phyloP scores from a whole-genome alignment of 1,140 invertebrate species.

The Eupeodes corollae region DNA sequence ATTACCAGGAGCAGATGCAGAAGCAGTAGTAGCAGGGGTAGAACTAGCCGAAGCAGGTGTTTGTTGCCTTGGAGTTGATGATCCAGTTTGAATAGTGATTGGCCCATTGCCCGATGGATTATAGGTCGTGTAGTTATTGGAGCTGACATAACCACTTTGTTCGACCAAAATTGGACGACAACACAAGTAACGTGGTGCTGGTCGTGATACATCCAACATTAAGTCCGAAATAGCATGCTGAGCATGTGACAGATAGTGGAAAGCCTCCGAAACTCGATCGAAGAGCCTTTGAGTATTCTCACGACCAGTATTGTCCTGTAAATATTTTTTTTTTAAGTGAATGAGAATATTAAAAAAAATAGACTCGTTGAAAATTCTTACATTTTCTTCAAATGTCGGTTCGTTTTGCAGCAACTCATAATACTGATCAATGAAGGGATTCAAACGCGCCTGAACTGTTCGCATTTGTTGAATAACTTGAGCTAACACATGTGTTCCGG shows the following conservation, averaged over 20 bases:
- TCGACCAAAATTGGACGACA: conserved; percentile 64
- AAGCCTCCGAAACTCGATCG: conserved; percentile 59
- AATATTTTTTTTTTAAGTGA: not conserved
- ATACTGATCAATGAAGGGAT: conserved; percentile 51
- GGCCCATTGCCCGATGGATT: not conserved
- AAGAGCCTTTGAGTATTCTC: conserved; percentile 50
- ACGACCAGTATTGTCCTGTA: conserved; percentile 36
- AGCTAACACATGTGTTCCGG: conserved; percentile 46
- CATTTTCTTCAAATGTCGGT: conserved; percentile 42
- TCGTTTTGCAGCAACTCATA: conserved; percentile 47
- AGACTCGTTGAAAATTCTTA: no score
- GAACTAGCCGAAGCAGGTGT: not conserved
- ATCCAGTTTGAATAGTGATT: not conserved
- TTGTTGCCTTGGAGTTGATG: not conserved
- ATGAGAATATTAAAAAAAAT: no score
- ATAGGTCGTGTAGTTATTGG: conserved; percentile 27
- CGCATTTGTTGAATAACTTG: conserved; percentile 47
- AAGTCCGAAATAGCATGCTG: conserved; percentile 82
- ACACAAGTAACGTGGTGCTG: conserved; percentile 56
- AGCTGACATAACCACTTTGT: conserved; percentile 43
- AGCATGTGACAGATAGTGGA: conserved; percentile 76
- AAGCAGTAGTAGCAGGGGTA: conserved; percentile 3
- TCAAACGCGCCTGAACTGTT: conserved; percentile 48
- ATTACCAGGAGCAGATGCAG: not conserved
- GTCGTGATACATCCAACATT: conserved; percentile 55